Percentiles rank a stretch among this genome's conserved stretches.
These are phyloP conservation scores for Chaetura pelagica DNA, from an alignment of 2,113 vertebrate species.

Conservation along the genomic window DNA sequence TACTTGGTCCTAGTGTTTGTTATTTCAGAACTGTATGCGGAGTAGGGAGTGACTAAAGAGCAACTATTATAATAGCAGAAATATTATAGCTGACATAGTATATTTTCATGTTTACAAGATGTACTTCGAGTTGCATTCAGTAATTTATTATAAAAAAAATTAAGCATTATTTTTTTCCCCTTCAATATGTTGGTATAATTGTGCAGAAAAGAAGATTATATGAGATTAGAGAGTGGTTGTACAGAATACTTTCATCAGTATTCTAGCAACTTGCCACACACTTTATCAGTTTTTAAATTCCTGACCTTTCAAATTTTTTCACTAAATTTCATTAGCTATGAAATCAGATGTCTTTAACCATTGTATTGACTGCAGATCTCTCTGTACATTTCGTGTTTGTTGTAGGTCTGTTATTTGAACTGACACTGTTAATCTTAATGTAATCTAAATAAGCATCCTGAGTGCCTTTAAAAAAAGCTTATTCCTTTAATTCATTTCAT, in stretches of 20 bases:
- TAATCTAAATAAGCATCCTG: neutral
- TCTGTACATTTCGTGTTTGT: neutral
- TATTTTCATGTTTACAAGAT: neutral
- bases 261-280: neutral
- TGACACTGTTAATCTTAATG: neutral
- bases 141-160: slow-evolving; percentile 3
- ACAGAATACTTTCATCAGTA: neutral
- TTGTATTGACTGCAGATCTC: neutral
- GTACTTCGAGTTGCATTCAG: neutral
- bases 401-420: neutral
- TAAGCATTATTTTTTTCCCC: neutral
- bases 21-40: neutral
- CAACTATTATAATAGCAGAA: neutral
- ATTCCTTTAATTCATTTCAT: neutral
- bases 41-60: neutral
- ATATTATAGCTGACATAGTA: neutral
- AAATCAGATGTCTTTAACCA: neutral
- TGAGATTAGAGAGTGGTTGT: neutral
- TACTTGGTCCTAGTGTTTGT: neutral
- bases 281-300: neutral
- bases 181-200: neutral
- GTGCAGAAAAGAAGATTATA: neutral
- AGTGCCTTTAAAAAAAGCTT: neutral
- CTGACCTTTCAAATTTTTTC: neutral
- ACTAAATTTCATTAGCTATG: neutral